A percentile compares a stretch with the other conserved stretches of the same genome.
phyloP scores from a whole-genome alignment of 2,797 vertebrate genomes.

The Cyclopterus lumpus region DNA sequence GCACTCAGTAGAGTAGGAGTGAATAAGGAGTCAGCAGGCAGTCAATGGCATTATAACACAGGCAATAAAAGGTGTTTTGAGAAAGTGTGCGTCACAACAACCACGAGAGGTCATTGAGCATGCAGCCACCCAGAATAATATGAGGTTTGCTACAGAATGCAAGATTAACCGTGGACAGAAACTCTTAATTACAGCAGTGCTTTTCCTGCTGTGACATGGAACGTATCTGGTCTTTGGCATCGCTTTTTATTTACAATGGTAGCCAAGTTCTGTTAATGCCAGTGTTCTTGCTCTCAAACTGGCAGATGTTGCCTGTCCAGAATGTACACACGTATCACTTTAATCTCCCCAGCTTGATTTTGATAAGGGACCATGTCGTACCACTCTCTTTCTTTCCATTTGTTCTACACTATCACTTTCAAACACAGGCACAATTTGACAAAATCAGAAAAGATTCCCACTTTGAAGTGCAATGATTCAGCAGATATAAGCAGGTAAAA shows the following conservation, averaged over 20 bases:
- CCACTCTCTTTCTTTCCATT: neutral
- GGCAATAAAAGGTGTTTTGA: neutral
- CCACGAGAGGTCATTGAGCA: neutral
- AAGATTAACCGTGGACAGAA: neutral
- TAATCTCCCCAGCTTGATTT: neutral
- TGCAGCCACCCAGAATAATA: neutral
- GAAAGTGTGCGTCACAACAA: neutral
- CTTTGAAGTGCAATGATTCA: neutral
- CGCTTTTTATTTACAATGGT: neutral
- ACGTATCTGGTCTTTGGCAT: neutral
- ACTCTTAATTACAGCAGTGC: neutral
- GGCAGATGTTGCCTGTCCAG: neutral
- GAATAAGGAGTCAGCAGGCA: neutral
- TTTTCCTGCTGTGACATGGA: neutral
- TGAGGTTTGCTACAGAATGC: neutral
- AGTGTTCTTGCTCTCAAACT: neutral
- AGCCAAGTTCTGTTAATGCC: neutral
- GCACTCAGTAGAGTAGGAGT: neutral
- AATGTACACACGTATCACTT: neutral
- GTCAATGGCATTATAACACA: neutral
- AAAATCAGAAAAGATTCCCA: neutral
- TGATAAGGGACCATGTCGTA: neutral
- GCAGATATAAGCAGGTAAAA: neutral
- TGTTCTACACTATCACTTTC: neutral
- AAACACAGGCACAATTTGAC: neutral